These are phyloP conservation scores for Ormyrus pomaceus DNA, from an alignment of 2,888 invertebrate genomes.

Conservation along the genomic window DNA sequence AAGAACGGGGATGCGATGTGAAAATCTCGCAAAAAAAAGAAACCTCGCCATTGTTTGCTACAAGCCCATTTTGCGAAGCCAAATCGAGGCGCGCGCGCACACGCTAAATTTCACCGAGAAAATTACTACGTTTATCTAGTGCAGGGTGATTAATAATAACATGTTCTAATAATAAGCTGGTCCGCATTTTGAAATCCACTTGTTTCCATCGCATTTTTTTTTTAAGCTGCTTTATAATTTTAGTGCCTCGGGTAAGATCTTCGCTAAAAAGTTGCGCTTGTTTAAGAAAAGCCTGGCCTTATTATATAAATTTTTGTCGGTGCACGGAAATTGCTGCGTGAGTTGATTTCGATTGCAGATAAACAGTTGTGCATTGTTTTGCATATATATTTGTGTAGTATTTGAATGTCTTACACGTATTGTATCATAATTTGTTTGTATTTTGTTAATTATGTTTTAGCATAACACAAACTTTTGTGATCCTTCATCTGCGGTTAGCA, in stretches of 20 bases:
- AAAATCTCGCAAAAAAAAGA: constrained; percentile 20
- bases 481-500: no score
- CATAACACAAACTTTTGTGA: no score
- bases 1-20: constrained; percentile 5
- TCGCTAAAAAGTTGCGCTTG: neutral
- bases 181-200: neutral
- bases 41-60: neutral
- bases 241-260: neutral
- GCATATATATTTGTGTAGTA: no score
- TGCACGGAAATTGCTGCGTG: neutral
- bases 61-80: neutral
- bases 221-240: neutral
- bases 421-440: no score
- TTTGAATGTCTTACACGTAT: no score
- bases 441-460: no score
- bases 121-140: constrained; percentile 20
- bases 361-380: no score
- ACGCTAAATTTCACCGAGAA: constrained; percentile 15
- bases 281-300: neutral
- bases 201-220: neutral
- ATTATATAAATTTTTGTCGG: neutral
- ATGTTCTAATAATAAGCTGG: neutral
- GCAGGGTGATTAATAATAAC: constrained; percentile 7
- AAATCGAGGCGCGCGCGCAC: neutral
- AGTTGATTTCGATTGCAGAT: neutral